These are phyloP conservation scores for Metridium senile DNA, from an alignment of 92 coral and sea anemone genomes.

Conservation along the genomic window DNA sequence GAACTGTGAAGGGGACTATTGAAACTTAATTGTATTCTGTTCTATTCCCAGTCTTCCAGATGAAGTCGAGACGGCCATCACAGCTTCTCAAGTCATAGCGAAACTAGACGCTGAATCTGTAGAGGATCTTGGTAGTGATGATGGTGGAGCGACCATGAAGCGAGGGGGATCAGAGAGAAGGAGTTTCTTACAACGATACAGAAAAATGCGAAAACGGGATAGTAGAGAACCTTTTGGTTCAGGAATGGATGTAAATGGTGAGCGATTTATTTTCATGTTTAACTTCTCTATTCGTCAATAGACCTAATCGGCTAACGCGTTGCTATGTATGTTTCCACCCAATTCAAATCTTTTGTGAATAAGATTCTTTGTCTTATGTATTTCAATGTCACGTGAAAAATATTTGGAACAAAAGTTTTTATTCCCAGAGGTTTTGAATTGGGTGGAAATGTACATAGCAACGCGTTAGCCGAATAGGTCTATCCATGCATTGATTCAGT, in stretches of 20 bases:
- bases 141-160: constrained; percentile 61
- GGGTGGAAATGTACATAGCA: no score
- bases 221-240: constrained; percentile 49
- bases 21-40: no score
- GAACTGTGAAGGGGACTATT: no score
- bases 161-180: constrained; percentile 74
- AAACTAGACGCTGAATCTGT: constrained; percentile 63
- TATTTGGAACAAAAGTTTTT: no score
- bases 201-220: constrained; percentile 66
- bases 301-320: no score
- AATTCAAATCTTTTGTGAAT: no score
- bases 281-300: no score
- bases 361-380: no score
- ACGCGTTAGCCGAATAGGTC: no score
- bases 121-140: constrained; percentile 73
- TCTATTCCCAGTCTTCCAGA: constrained; percentile 69
- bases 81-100: constrained; percentile 47
- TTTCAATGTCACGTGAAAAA: no score
- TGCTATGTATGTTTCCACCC: no score
- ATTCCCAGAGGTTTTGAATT: no score
- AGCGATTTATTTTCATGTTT: constrained; percentile 7
- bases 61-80: constrained; percentile 55
- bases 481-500: neutral
- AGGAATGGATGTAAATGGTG: constrained; percentile 55
- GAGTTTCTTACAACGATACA: constrained; percentile 77